phyloP scores from a whole-genome alignment of 2,113 vertebrate species.

The Salminus brasiliensis region DNA sequence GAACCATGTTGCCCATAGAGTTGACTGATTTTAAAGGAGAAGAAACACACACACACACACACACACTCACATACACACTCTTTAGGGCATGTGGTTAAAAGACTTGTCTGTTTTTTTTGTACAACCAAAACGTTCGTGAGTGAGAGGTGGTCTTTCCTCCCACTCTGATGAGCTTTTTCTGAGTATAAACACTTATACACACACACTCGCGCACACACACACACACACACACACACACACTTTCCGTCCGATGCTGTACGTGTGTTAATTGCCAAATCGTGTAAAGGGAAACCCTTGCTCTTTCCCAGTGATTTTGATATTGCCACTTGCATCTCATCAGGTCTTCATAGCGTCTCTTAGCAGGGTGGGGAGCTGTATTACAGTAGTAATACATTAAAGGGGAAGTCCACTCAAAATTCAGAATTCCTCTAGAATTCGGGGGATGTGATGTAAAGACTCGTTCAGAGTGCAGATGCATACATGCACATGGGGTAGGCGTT shows the following conservation, averaged over 20 bases:
- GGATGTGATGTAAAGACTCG: too few relatives aligned
- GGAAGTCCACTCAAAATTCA: too few relatives aligned
- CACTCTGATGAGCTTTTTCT: neutral
- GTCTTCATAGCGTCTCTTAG: neutral
- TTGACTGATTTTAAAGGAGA: conserved; percentile 52
- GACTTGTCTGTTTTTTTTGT: conserved; percentile 26
- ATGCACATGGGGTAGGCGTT: too few relatives aligned
- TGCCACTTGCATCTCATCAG: conserved; percentile 17
- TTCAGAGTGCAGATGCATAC: too few relatives aligned
- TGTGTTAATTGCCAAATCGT: conserved; percentile 40
- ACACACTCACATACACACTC: conserved; percentile 31
- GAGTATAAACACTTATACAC: conserved; percentile 12
- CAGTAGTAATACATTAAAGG: too few relatives aligned
- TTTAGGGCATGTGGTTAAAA: conserved; percentile 61
- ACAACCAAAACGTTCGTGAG: conserved; percentile 51
- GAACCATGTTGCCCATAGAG: conserved; percentile 38
- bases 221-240: neutral
- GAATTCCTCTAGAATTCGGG: too few relatives aligned
- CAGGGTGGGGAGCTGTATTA: neutral
- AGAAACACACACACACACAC: neutral
- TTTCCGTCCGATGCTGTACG: neutral
- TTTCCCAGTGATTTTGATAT: conserved; percentile 72
- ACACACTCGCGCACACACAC: neutral
- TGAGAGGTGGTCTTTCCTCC: conserved; percentile 18
- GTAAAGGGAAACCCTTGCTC: conserved; percentile 52